phyloP scores from a whole-genome alignment of 2,113 vertebrate genomes.

The Leucosticte australis region DNA sequence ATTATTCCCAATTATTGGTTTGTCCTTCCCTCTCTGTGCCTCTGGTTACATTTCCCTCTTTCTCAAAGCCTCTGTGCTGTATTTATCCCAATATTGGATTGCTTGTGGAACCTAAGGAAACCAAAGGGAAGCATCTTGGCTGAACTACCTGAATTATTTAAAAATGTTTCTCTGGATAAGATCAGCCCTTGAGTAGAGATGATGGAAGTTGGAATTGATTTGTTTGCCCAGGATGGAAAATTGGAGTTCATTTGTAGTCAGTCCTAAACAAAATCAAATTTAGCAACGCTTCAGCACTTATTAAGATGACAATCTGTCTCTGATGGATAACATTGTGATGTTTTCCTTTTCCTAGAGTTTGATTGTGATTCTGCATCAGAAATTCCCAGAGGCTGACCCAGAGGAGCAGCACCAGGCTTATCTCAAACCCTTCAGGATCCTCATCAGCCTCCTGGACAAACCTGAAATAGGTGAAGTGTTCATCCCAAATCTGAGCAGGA shows the following conservation, averaged over 20 bases:
- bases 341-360: constrained; percentile 77
- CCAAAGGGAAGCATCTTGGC: neutral
- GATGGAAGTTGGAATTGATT: neutral
- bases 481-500: neutral
- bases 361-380: constrained; percentile 86
- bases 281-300: neutral
- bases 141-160: constrained; percentile 16
- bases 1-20: neutral
- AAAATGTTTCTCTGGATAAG: neutral
- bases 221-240: neutral
- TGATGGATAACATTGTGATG: neutral
- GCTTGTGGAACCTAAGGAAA: neutral
- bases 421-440: constrained; percentile 91
- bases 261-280: neutral
- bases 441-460: constrained; percentile 93
- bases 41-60: neutral
- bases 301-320: neutral
- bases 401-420: constrained; percentile 82
- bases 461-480: constrained; percentile 86
- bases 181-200: neutral
- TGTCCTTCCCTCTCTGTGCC: neutral
- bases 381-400: constrained; percentile 70
- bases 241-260: neutral
- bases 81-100: neutral
- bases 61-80: neutral